Evolutionary conservation across 2,888 invertebrate genomes (phyloP).

Genomic region (Heliconius hortense): DNA sequence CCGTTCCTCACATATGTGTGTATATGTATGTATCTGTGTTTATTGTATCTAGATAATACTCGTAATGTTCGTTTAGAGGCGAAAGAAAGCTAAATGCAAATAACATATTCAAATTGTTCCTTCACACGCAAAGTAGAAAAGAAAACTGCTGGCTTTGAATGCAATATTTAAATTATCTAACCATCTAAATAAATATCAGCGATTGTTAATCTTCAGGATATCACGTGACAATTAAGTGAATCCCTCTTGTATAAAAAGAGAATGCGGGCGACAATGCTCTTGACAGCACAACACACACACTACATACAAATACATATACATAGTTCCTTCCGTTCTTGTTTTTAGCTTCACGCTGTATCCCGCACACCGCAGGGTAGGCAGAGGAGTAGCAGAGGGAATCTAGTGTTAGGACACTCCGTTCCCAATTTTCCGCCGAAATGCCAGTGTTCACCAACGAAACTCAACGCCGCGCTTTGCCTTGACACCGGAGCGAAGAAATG

Average conservation of each 20-base stretch:
- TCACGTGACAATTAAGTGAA: constrained; percentile 13
- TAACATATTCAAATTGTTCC: neutral
- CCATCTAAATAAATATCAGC: constrained; percentile 1
- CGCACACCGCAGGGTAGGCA: no score
- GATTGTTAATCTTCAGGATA: constrained; percentile 3
- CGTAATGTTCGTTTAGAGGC: neutral
- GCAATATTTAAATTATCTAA: neutral
- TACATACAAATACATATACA: neutral
- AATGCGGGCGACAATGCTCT: constrained; percentile 19
- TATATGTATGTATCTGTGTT: neutral
- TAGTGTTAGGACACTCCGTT: no score
- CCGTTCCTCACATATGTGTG: neutral
- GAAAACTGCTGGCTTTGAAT: neutral
- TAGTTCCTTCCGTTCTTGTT: no score
- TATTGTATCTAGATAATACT: neutral
- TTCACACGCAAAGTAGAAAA: constrained; percentile 10
- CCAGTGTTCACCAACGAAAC: no score
- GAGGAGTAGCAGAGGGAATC: no score
- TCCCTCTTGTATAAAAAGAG: constrained; percentile 14
- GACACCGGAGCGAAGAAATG: no score
- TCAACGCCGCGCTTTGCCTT: no score
- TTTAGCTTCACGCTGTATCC: no score
- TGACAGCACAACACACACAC: neutral
- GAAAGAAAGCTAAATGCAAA: neutral
- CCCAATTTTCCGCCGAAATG: no score